A percentile compares a stretch with the other conserved stretches of the same genome.
Conservation (phyloP, 2,888 invertebrate species). For the Cataglyphis rosenhaueri region DNA sequence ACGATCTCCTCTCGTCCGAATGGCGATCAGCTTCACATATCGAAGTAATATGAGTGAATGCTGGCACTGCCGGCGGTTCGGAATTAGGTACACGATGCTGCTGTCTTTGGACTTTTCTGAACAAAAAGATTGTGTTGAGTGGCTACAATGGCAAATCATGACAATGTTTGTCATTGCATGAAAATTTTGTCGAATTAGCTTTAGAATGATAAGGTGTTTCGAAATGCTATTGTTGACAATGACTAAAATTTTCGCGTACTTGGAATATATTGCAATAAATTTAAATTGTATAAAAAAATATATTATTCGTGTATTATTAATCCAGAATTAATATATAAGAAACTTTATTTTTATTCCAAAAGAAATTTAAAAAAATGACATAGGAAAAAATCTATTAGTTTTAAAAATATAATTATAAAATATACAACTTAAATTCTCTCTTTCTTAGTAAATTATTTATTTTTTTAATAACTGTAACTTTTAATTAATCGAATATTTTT, state of each 20-base stretch:
- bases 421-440: neutral
- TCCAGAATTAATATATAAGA: neutral
- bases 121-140: slow-evolving; percentile 54
- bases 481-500: neutral
- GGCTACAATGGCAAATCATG: neutral
- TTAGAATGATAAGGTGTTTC: neutral
- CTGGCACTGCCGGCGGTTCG: slow-evolving; percentile 70
- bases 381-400: neutral
- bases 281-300: neutral
- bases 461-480: neutral
- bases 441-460: neutral
- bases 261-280: neutral
- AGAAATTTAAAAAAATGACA: neutral
- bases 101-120: slow-evolving; percentile 75
- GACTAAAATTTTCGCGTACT: neutral
- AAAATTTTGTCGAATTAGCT: neutral
- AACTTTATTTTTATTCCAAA: neutral
- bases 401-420: slow-evolving; percentile 5
- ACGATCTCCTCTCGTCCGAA: slow-evolving; percentile 43
- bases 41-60: slow-evolving; percentile 71
- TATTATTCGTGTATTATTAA: neutral
- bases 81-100: slow-evolving; percentile 65
- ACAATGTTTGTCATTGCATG: neutral
- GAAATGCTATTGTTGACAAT: neutral
- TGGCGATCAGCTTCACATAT: slow-evolving; percentile 58